Evolutionary conservation across 1,140 invertebrate genomes (phyloP).

Genomic region (Lethocerus indicus): DNA sequence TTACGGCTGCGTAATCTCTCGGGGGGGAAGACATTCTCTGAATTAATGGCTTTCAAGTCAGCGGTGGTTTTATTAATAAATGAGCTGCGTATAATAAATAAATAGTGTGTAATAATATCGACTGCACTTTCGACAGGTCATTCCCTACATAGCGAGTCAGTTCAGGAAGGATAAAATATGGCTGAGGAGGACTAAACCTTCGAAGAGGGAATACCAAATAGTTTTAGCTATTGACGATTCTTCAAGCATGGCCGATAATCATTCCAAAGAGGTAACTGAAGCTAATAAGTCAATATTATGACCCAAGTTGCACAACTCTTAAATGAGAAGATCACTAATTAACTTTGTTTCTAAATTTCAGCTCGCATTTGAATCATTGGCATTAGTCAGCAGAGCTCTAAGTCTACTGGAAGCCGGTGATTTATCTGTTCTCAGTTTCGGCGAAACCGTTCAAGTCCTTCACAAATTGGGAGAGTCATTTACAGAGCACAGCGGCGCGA

Average conservation of each 20-base stretch:
- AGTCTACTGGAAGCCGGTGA: conserved; percentile 87
- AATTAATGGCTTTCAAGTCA: too few species aligned
- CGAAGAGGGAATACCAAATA: conserved; percentile 92
- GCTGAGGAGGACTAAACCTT: conserved; percentile 87
- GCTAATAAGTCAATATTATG: conserved; percentile 7
- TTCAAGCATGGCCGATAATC: conserved; percentile 78
- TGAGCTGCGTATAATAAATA: too few species aligned
- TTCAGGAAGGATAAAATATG: conserved; percentile 99
- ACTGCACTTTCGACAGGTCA: conserved; percentile 47
- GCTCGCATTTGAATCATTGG: conserved; percentile 86
- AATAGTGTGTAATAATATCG: too few species aligned
- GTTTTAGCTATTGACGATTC: conserved; percentile 95
- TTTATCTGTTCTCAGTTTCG: conserved; percentile 81
- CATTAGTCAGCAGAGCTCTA: conserved; percentile 80
- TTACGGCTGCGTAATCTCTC: too few species aligned
- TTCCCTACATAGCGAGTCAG: conserved; percentile 96
- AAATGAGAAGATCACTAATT: neutral
- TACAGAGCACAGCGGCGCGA: conserved; percentile 59
- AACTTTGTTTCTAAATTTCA: conserved; percentile 19
- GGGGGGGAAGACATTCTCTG: too few species aligned
- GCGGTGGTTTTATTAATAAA: too few species aligned
- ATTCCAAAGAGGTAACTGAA: conserved; percentile 52
- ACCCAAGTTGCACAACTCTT: neutral
- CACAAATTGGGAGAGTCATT: conserved; percentile 78
- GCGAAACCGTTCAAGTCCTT: conserved; percentile 65